phyloP scores from a whole-genome alignment of 2,797 vertebrate genomes.

The Parambassis ranga region DNA sequence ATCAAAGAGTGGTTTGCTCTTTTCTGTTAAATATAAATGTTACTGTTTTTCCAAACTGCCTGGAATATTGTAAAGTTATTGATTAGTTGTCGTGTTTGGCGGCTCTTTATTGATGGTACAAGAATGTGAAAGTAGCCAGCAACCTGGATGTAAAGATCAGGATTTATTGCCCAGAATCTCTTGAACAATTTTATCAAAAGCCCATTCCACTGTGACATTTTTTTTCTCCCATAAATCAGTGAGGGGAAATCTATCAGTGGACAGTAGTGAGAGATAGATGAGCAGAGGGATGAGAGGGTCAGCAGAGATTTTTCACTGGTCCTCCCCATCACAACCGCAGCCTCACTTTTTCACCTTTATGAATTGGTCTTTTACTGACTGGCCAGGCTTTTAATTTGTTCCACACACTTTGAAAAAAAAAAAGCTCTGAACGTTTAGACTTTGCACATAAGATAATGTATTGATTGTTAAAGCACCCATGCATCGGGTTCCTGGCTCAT shows the following conservation, averaged over 20 bases:
- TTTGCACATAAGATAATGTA: conserved; percentile 83
- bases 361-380: conserved; percentile 93
- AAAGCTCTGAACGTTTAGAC: conserved; percentile 69
- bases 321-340: conserved; percentile 88
- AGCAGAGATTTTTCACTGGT: conserved; percentile 92
- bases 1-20: conserved; percentile 60
- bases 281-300: conserved; percentile 94
- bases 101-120: conserved; percentile 93
- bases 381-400: conserved; percentile 86
- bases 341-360: conserved; percentile 90
- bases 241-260: conserved; percentile 94
- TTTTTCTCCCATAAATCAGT: conserved; percentile 99
- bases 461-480: conserved; percentile 80
- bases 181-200: conserved; percentile 99
- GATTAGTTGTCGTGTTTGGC: conserved; percentile 93
- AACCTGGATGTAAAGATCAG: conserved; percentile 97
- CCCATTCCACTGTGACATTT: conserved; percentile 99
- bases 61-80: conserved; percentile 89
- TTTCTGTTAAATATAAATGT: conserved; percentile 82
- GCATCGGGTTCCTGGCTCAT: conserved; percentile 57
- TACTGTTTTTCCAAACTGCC: conserved; percentile 87
- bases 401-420: conserved; percentile 73
- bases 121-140: conserved; percentile 97
- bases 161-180: conserved; percentile 99
- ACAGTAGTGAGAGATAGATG: conserved; percentile 99